Conservation (phyloP, 2,113 vertebrate genomes). For the Corvus moneduloides region DNA sequence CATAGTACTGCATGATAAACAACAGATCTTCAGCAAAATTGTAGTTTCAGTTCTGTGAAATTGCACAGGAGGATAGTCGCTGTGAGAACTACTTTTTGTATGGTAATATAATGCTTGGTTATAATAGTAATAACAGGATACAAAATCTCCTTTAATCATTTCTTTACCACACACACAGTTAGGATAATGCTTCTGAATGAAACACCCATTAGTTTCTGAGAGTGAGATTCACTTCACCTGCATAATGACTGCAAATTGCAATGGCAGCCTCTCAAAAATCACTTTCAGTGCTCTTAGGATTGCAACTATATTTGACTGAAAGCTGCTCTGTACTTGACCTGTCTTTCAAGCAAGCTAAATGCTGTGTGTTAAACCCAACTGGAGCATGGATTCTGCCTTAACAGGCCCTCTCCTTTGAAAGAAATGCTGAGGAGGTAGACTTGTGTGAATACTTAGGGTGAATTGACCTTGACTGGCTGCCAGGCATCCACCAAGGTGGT, state of each 20-base stretch:
- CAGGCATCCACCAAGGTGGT: neutral
- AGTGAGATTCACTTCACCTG: neutral
- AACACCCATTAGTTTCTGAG: neutral
- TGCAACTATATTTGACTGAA: neutral
- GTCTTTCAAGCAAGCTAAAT: neutral
- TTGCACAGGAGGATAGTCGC: neutral
- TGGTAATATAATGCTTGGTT: neutral
- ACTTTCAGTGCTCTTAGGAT: neutral
- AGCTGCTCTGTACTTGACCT: neutral
- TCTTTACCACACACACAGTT: neutral
- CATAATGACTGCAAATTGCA: neutral
- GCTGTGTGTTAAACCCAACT: neutral
- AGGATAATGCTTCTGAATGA: neutral
- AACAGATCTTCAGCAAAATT: constrained; percentile 19
- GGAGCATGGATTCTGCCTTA: neutral
- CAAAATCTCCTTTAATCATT: neutral
- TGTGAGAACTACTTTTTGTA: neutral
- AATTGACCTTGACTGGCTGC: neutral
- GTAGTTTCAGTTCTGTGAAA: constrained; percentile 9
- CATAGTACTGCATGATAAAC: neutral
- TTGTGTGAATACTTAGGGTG: neutral
- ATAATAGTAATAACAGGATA: neutral
- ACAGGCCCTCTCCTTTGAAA: neutral
- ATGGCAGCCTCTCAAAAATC: neutral
- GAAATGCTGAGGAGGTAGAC: neutral